These are phyloP conservation scores for Lasioglossum oenotherae DNA, from an alignment of 2,888 invertebrate genomes.

Conservation along the genomic window DNA sequence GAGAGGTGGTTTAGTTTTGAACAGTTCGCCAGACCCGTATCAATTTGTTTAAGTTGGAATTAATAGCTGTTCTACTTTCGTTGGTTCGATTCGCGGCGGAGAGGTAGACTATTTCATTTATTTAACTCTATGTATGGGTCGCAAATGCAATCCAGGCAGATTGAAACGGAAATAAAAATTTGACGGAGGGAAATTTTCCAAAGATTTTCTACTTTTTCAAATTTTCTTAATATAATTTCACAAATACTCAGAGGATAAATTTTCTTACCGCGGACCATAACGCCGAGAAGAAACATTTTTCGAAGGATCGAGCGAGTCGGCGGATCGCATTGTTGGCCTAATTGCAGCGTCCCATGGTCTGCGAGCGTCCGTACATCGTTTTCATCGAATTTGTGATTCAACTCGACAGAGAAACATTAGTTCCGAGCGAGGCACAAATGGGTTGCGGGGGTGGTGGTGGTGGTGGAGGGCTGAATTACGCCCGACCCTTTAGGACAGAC, in stretches of 20 bases:
- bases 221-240: too few relatives aligned
- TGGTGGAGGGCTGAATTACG: conserved; percentile 40
- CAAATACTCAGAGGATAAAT: too few relatives aligned
- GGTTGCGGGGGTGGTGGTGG: not conserved
- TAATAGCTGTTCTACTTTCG: not conserved
- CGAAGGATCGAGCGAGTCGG: not conserved
- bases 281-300: not conserved
- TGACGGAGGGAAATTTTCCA: too few relatives aligned
- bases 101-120: not conserved
- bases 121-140: too few relatives aligned
- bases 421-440: not conserved
- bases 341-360: not conserved
- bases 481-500: conserved; percentile 31
- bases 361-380: not conserved
- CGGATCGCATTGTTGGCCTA: not conserved
- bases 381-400: conserved; percentile 6
- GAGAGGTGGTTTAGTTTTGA: not conserved
- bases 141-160: too few relatives aligned
- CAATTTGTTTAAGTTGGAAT: not conserved
- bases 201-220: too few relatives aligned
- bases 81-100: not conserved
- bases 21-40: not conserved
- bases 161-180: too few relatives aligned
- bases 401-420: not conserved
- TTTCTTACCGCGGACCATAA: not conserved